Percentiles rank a stretch among this genome's conserved stretches.
These are phyloP conservation scores for Drosophila subpulchrella DNA, from an alignment of 1,140 invertebrate species.

Conservation along the genomic window DNA sequence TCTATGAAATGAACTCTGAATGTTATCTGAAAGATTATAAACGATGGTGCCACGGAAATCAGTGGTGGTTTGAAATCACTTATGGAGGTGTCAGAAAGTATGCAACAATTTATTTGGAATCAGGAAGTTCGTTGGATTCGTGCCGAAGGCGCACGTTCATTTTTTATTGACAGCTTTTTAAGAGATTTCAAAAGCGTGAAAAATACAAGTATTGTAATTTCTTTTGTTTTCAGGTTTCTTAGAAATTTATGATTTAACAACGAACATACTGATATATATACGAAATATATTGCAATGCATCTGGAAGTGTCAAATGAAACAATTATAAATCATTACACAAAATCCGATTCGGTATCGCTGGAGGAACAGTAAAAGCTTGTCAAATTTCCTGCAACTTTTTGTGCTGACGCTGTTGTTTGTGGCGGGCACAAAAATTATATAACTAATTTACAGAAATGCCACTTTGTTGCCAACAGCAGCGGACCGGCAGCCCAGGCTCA, in stretches of 20 bases:
- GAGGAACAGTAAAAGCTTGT: conserved; percentile 45
- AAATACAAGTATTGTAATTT: no score
- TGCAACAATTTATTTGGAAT: no score
- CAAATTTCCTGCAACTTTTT: conserved; percentile 57
- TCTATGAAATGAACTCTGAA: not conserved
- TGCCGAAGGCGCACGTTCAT: no score
- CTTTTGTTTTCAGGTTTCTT: no score
- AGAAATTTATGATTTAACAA: no score
- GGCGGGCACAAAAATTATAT: conserved; percentile 49
- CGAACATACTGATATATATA: no score
- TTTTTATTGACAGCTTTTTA: no score
- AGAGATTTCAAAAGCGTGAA: no score
- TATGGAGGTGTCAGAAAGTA: no score
- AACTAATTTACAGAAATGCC: conserved; percentile 68
- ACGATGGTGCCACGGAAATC: no score
- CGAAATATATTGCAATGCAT: not conserved
- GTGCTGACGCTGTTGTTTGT: conserved; percentile 34
- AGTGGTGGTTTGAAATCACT: no score
- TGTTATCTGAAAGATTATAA: not conserved
- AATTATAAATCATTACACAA: conserved; percentile 36
- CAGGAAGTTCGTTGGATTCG: no score
- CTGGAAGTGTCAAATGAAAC: conserved; percentile 13
- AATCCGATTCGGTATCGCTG: conserved; percentile 3
- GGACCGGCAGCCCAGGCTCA: conserved; percentile 1
- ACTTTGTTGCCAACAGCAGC: conserved; percentile 56